Conservation (phyloP, 2,113 vertebrate genomes). For the Oncorhynchus kisutch region DNA sequence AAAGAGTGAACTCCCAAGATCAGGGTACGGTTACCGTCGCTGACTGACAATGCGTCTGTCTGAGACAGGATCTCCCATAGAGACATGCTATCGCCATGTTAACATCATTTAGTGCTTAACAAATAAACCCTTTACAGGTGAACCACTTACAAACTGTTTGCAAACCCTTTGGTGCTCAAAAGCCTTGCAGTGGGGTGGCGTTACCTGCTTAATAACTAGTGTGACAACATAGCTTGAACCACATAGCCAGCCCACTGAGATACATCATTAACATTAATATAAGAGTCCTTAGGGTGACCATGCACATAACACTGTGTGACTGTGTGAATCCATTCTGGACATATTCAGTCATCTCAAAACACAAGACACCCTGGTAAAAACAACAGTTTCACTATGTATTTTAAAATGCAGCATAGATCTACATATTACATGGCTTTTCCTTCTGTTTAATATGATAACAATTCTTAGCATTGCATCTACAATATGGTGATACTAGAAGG, state of each 20-base stretch:
- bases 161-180: too few relatives aligned
- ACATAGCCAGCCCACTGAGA: not conserved
- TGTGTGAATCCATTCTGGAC: not conserved
- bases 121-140: not conserved
- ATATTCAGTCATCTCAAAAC: not conserved
- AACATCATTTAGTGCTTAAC: constrained; percentile 7
- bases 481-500: too few relatives aligned
- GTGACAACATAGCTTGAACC: not conserved
- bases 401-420: too few relatives aligned
- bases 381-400: too few relatives aligned
- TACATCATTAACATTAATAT: not conserved
- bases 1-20: not conserved
- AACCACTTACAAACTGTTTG: too few relatives aligned
- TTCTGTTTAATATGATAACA: too few relatives aligned
- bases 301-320: constrained; percentile 14
- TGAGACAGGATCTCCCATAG: not conserved
- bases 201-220: too few relatives aligned
- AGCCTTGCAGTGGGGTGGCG: not conserved
- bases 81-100: not conserved
- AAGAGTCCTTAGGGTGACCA: constrained; percentile 4
- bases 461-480: too few relatives aligned
- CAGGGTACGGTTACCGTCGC: not conserved
- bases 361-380: too few relatives aligned
- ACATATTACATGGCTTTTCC: too few relatives aligned
- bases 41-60: not conserved